Base-by-base conservation (phyloP, 2,888 invertebrate species). In the Latrodectus elegans region DNA sequence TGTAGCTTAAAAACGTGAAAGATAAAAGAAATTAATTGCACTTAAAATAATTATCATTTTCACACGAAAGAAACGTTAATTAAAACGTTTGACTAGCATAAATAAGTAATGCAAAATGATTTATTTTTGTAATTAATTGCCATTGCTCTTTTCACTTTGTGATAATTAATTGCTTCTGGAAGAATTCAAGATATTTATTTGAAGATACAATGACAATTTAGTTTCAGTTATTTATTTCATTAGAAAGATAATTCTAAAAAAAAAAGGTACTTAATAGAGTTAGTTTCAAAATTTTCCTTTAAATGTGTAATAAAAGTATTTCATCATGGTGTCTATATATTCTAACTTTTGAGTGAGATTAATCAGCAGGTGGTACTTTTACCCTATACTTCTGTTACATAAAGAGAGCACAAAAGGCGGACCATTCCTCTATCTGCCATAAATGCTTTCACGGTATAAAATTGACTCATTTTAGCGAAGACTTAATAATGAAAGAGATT, bases 401-500 rank as follows among this genome's bases (percentile, higher is more conserved):
- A 38, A 38, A 38, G 38, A 4, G 6, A 38, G 53, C 80, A 72
- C 64, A 73, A 81, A 73, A 81, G 81, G 67, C 26, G 55, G 67
- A 81, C 53, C 71, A 52, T 65, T 60, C 49, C 51, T 60, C 15
- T 65, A 53, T 51, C 52, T 15, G 14, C 68, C 74, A 60, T 75
- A 74, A 75, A 82, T n/a, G 82, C 75, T 55, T 75, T 74, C 73
- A 73, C n/a, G 38, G 3, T 51, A 22, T 65, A 67, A 55, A 65
- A 73, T 49, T 60, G 26, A 74, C 68, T 38, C 60, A n/a, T 68
- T 75, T 75, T 60, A 75, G 67, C 53, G 74, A 82, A 82, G 53
- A 75, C 51, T 55, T 82, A 67, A 82, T 82, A 75, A 75, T 75
- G 75, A 55, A 82, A 67, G 51, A 53, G 65, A 71, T 72, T 80